phyloP scores from a whole-genome alignment of 2,888 invertebrate species.

The Phengaris alcon region DNA sequence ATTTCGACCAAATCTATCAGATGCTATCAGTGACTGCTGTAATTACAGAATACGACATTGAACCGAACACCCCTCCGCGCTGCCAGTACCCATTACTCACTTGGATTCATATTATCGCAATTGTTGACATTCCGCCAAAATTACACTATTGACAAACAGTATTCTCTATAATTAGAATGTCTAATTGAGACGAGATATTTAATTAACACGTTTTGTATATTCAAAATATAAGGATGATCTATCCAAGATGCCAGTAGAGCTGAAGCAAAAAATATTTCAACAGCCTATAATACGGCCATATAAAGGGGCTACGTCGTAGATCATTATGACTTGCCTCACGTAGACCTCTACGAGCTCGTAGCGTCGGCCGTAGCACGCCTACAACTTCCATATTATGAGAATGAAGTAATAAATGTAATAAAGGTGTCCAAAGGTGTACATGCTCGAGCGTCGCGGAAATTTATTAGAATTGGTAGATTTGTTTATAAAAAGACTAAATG shows the following conservation, averaged over 20 bases:
- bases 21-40: conserved; percentile 17
- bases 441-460: too few species aligned
- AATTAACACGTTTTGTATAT: neutral
- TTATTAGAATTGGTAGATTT: too few species aligned
- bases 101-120: conserved; percentile 31
- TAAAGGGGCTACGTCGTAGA: conserved; percentile 1
- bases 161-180: neutral
- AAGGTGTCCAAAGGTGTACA: too few species aligned
- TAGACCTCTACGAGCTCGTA: neutral
- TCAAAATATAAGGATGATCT: neutral
- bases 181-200: conserved; percentile 27
- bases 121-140: conserved; percentile 35
- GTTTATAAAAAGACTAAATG: too few species aligned
- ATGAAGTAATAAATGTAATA: neutral
- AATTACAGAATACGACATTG: conserved; percentile 31
- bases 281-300: neutral
- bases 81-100: conserved; percentile 34
- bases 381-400: neutral
- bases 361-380: conserved; percentile 1
- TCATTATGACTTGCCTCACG: neutral
- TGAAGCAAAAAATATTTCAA: neutral
- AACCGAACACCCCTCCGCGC: conserved; percentile 36
- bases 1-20: conserved; percentile 4
- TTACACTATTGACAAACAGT: conserved; percentile 19
- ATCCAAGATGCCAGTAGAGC: neutral